A percentile compares a stretch with the other conserved stretches of the same genome.
Conservation (phyloP, 1,140 invertebrate genomes). For the Drosophila bocqueti region DNA sequence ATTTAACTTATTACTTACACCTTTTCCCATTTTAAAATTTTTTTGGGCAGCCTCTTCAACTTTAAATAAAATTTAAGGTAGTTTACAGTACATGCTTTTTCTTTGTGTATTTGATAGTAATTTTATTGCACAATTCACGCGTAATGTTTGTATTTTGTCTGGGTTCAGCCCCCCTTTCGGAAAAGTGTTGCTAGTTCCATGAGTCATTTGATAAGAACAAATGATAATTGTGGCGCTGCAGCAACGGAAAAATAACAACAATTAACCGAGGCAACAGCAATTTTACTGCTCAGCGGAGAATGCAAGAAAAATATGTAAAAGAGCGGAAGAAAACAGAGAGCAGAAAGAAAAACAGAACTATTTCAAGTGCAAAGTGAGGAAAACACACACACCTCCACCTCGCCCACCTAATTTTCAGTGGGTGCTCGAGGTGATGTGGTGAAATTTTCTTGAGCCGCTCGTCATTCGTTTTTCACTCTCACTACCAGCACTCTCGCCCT, state of each 20-base stretch:
- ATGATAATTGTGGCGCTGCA: conserved; percentile 50
- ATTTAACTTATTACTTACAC: background rate
- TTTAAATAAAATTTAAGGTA: background rate
- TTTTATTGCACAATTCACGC: conserved; percentile 68
- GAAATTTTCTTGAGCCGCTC: conserved; percentile 56
- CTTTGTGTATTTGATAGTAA: conserved; percentile 12
- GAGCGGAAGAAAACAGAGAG: conserved; percentile 21
- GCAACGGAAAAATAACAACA: conserved; percentile 25
- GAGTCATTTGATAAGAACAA: conserved; percentile 70
- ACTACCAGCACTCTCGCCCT: conserved; percentile 19
- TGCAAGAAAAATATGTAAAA: conserved; percentile 10
- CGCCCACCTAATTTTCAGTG: conserved; percentile 44
- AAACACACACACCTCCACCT: conserved; percentile 17
- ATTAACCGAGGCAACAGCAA: conserved; percentile 20
- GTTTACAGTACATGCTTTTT: background rate
- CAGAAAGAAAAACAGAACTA: conserved; percentile 40
- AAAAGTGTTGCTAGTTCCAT: conserved; percentile 37
- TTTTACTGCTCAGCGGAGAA: conserved; percentile 15
- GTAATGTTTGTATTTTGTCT: conserved; percentile 39
- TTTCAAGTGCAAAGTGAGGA: conserved; percentile 71
- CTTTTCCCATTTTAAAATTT: too few species aligned
- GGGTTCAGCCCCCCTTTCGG: conserved; percentile 5
- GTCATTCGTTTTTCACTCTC: conserved; percentile 32
- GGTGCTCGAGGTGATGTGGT: conserved; percentile 20
- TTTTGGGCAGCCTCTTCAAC: too few species aligned